These are phyloP conservation scores for Cantharis rufa DNA, from an alignment of 2,888 invertebrate species.

Conservation along the genomic window DNA sequence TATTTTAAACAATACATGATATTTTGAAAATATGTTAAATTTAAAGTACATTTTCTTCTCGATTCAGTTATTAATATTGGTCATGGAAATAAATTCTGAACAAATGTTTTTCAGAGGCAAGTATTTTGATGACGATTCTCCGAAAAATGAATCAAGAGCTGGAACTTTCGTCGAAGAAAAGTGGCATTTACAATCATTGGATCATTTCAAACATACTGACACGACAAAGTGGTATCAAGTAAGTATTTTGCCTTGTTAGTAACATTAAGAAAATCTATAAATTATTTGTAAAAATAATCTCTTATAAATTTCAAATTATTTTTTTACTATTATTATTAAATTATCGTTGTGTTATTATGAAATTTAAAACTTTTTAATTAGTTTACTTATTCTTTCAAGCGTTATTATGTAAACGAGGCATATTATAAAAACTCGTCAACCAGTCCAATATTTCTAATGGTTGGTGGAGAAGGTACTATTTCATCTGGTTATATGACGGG, in stretches of 20 bases:
- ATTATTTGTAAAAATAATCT: too few species aligned
- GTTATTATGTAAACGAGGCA: background rate
- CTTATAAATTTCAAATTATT: too few species aligned
- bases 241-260: too few species aligned
- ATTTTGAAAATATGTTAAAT: too few species aligned
- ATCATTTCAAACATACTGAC: slow-evolving; percentile 80
- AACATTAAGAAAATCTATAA: too few species aligned
- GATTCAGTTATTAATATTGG: background rate
- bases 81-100: background rate
- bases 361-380: too few species aligned
- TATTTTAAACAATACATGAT: too few species aligned
- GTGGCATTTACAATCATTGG: slow-evolving; percentile 82
- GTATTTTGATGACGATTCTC: too few species aligned
- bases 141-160: too few species aligned
- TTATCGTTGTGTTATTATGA: too few species aligned
- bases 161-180: slow-evolving; percentile 53
- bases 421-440: background rate
- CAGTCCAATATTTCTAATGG: slow-evolving; percentile 86
- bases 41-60: background rate
- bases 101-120: background rate
- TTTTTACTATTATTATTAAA: too few species aligned
- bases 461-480: slow-evolving; percentile 91
- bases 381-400: background rate
- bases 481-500: slow-evolving; percentile 83
- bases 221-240: slow-evolving; percentile 78